phyloP scores from a whole-genome alignment of 37 sponge, comb jelly and placozoan species.

The Spongia lamella region DNA sequence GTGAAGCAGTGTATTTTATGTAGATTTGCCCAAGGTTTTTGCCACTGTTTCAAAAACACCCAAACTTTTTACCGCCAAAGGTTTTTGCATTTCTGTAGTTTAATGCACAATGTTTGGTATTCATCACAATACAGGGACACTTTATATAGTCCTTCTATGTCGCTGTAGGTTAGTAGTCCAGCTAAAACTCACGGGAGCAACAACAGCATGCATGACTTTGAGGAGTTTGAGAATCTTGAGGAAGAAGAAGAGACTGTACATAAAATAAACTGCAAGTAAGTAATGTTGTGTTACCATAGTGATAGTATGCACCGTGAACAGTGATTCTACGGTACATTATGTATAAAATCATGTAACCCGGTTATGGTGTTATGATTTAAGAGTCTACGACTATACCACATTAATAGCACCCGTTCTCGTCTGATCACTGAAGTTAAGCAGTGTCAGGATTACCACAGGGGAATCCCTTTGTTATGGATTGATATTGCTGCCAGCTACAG shows the following conservation, averaged over 20 bases:
- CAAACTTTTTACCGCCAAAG: too few relatives aligned
- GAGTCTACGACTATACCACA: too few relatives aligned
- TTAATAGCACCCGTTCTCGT: too few relatives aligned
- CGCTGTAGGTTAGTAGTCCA: neutral
- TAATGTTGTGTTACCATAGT: neutral
- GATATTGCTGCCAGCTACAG: too few relatives aligned
- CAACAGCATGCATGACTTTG: neutral
- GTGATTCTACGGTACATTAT: neutral
- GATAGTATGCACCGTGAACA: neutral
- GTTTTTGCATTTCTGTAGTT: neutral
- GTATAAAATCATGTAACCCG: neutral
- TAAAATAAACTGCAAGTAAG: conserved; percentile 9
- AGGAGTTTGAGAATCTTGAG: neutral
- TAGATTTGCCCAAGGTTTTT: too few relatives aligned
- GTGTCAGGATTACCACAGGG: too few relatives aligned
- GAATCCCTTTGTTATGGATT: too few relatives aligned
- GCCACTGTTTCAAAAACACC: too few relatives aligned
- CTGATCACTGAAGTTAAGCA: too few relatives aligned
- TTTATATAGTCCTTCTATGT: neutral
- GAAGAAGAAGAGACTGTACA: conserved; percentile 12
- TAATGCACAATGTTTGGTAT: neutral
- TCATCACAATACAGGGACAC: neutral
- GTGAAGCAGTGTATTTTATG: too few relatives aligned
- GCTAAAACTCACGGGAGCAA: conserved; percentile 3
- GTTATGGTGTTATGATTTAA: neutral